Percentiles rank a stretch among this genome's conserved stretches.
Evolutionary conservation across 2,113 vertebrate species (phyloP).

Genomic region (Hippocampus guttulatus): DNA sequence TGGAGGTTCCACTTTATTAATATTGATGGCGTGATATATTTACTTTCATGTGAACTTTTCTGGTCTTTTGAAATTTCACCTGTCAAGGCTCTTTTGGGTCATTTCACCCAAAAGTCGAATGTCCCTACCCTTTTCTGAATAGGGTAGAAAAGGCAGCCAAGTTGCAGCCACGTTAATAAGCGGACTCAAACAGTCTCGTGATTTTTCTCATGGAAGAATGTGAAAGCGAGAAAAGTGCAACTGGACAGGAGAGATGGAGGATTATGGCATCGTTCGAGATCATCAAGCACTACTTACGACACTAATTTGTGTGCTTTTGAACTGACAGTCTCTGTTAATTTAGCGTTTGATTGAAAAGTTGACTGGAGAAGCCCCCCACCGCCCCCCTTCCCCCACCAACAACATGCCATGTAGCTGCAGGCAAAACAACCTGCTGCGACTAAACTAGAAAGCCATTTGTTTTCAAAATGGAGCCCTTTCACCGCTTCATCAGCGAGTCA

Average conservation of each 20-base stretch:
- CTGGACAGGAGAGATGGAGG: neutral
- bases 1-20: too few species aligned
- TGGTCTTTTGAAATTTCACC: neutral
- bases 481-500: conserved; percentile 5
- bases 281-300: neutral
- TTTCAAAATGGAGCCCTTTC: conserved; percentile 8
- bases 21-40: too few species aligned
- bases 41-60: too few species aligned
- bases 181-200: neutral
- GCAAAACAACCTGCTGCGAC: neutral
- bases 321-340: neutral
- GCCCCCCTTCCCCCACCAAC: too few species aligned
- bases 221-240: neutral
- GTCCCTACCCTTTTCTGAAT: neutral
- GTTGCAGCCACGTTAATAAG: neutral
- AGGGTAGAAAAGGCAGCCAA: neutral
- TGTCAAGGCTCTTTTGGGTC: too few species aligned
- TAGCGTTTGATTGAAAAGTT: neutral
- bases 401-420: neutral
- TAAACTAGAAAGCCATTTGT: conserved; percentile 5
- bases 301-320: neutral
- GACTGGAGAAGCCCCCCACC: neutral
- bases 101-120: neutral
- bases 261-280: neutral
- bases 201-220: neutral